These are phyloP conservation scores for Tenrec ecaudatus DNA, from an alignment of 2,113 vertebrate species.

Conservation along the genomic window DNA sequence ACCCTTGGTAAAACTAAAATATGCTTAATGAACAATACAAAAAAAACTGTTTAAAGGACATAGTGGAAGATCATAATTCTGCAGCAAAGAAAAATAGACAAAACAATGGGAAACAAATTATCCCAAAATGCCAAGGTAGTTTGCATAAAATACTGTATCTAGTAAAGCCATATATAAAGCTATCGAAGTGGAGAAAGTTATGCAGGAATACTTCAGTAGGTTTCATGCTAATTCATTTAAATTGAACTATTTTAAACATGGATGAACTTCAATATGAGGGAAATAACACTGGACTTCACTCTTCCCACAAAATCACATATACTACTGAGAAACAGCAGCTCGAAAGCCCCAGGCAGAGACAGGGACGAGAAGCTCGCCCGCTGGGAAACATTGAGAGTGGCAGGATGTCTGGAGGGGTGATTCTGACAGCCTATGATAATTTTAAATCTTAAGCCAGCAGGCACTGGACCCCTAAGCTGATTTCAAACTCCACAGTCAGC, in stretches of 20 bases:
- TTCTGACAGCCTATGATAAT: no score
- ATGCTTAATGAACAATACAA: not conserved
- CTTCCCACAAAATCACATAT: no score
- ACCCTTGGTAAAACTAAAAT: not conserved
- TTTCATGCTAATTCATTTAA: not conserved
- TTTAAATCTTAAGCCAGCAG: no score
- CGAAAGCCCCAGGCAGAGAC: no score
- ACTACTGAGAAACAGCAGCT: no score
- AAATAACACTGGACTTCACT: not conserved
- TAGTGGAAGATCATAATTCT: not conserved
- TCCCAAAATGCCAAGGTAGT: not conserved
- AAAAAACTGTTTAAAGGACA: not conserved
- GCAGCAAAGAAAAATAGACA: not conserved
- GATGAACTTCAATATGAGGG: not conserved
- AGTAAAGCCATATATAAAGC: not conserved
- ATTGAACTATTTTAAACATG: not conserved
- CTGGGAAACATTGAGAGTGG: no score
- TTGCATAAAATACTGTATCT: not conserved
- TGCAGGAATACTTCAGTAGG: not conserved
- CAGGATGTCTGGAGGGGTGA: no score
- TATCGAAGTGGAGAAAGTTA: not conserved
- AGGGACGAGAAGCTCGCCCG: no score
- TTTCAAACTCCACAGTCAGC: no score
- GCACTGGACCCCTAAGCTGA: no score
- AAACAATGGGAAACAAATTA: not conserved